These are phyloP conservation scores for Anguilla obscura DNA, from an alignment of 2,797 vertebrate genomes.

Conservation along the genomic window DNA sequence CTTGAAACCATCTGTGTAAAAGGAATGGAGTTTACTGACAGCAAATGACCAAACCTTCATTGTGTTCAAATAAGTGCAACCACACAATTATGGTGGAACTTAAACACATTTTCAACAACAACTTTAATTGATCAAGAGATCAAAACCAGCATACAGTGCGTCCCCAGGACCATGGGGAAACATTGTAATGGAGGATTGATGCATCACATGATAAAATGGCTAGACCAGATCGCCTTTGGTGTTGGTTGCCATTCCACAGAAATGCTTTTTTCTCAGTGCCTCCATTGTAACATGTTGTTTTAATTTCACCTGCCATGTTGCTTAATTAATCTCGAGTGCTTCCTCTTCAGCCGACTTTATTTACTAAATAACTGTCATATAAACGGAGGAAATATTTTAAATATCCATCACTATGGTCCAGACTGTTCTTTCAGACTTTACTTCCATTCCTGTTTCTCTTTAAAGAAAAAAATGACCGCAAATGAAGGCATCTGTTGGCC, in stretches of 20 bases:
- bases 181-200: neutral
- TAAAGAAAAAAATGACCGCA: constrained; percentile 38
- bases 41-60: neutral
- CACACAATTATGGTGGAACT: neutral
- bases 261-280: constrained; percentile 33
- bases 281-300: constrained; percentile 56
- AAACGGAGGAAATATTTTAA: constrained; percentile 62
- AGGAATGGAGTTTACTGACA: neutral
- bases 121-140: neutral
- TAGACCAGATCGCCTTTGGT: constrained; percentile 36
- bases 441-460: constrained; percentile 50
- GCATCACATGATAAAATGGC: constrained; percentile 18
- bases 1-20: neutral
- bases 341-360: constrained; percentile 68
- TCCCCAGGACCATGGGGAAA: neutral
- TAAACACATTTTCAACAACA: neutral
- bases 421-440: constrained; percentile 66
- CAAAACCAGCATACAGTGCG: neutral
- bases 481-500: constrained; percentile 67
- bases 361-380: constrained; percentile 72
- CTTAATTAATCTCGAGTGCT: constrained; percentile 18
- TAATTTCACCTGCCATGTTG: constrained; percentile 61
- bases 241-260: constrained; percentile 41
- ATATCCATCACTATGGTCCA: constrained; percentile 57
- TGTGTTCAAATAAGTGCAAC: neutral